Evolutionary conservation across 2,888 invertebrate genomes (phyloP).

Genomic region (Digitonthophagus gazella): DNA sequence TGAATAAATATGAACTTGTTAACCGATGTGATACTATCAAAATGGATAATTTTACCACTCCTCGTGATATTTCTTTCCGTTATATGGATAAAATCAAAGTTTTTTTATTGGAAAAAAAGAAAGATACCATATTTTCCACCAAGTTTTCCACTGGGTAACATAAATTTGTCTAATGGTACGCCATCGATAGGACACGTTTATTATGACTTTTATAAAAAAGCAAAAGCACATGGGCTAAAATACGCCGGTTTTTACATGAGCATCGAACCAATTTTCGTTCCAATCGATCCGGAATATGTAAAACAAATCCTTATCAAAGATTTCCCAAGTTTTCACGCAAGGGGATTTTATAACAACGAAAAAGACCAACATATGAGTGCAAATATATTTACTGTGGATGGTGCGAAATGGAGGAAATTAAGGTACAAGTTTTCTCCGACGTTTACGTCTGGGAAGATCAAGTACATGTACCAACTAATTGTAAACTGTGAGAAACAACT

Average conservation of each 20-base stretch:
- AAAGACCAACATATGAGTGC: slow-evolving; percentile 19
- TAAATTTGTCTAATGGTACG: slow-evolving; percentile 11
- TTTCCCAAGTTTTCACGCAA: slow-evolving; percentile 20
- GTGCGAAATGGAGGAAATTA: slow-evolving; percentile 20
- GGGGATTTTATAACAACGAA: slow-evolving; percentile 23
- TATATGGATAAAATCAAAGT: slow-evolving; percentile 25
- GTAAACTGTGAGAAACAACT: neutral
- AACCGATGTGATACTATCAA: neutral
- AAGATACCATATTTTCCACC: slow-evolving; percentile 20
- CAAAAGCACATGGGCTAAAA: slow-evolving; percentile 20
- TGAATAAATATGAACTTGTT: neutral
- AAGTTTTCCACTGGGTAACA: slow-evolving; percentile 22
- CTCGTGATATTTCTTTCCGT: neutral
- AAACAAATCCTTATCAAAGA: slow-evolving; percentile 22
- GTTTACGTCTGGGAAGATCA: slow-evolving; percentile 61
- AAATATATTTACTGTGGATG: slow-evolving; percentile 18
- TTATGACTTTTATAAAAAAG: slow-evolving; percentile 12
- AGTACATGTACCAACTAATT: slow-evolving; percentile 54
- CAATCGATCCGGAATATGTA: slow-evolving; percentile 19
- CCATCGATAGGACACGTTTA: neutral
- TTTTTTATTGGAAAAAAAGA: slow-evolving; percentile 23
- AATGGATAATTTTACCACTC: neutral
- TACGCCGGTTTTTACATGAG: slow-evolving; percentile 23
- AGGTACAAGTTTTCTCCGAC: slow-evolving; percentile 20
- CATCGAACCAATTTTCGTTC: slow-evolving; percentile 18